Base-by-base conservation (phyloP, 2,113 vertebrate species). In the Gobius niger region DNA sequence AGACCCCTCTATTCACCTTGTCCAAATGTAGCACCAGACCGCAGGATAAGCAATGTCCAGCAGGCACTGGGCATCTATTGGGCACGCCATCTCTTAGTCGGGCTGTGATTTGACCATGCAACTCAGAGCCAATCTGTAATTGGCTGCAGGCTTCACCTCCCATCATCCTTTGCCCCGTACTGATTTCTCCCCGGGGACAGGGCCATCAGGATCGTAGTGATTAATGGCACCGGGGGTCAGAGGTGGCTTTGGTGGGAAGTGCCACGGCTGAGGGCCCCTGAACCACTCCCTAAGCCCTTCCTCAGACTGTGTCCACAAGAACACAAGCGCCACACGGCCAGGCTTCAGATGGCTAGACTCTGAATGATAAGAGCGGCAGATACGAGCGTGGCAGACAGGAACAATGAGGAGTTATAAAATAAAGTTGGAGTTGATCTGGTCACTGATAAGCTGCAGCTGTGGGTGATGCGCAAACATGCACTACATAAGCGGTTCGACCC, bases 151-250 rank as follows among this genome's bases (percentile, higher is more conserved):
- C 78, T 84, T 84, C 86, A 89, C 81, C 85, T 91, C 90, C 90
- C 90, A 90, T 91, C 90, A 89, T 92, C 85, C 90, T 88, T 90
- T 92, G 90, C 86, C 87, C 86, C 9, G 83, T 78, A 84, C 85
- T 93, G 91, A 92, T 92, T 90, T 90, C 71, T 80, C 92, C 90
- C 85, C 61, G 81, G 90, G 88, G 91, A 91, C 88, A 75, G 16
- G 68, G 79, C 91, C 89, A 91, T 93, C 92, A 92, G 86, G 78
- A 91, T 88, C 78, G 49, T 85, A 86, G 89, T 92, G 92, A 93
- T 93, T 93, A 93, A 93, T 92, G 91, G 87, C 82, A 79, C 65
- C 64, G 12, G 62, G 78, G 91, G 90, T 92, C 87, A 91, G 79
- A 84, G 90, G 90, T 93, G 47, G 13, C 67, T 63, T 57, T 82